Evolutionary conservation across 2,888 invertebrate species (phyloP).

Genomic region (Chymomyza procnemis): DNA sequence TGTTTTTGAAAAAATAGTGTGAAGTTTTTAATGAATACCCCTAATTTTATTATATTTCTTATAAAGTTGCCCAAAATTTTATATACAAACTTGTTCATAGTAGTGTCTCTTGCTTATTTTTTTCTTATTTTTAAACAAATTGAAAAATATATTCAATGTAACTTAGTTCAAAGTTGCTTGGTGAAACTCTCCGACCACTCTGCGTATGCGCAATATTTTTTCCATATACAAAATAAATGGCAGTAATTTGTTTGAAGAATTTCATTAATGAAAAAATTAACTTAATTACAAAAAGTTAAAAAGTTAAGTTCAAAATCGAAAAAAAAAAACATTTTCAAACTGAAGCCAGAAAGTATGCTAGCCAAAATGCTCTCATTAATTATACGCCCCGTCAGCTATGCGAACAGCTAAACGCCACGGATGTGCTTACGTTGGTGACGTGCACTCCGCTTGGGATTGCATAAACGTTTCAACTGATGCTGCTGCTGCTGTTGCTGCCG

Average conservation of each 20-base stretch:
- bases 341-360: conserved; percentile 29
- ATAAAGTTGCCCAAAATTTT: conserved; percentile 9
- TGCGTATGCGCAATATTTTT: conserved; percentile 37
- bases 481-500: neutral
- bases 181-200: conserved; percentile 48
- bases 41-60: conserved; percentile 8
- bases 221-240: neutral
- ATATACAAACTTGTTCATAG: conserved; percentile 44
- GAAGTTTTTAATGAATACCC: conserved; percentile 17
- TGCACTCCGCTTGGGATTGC: conserved; percentile 41
- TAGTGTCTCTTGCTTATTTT: conserved; percentile 8
- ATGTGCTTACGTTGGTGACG: conserved; percentile 56
- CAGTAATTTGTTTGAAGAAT: neutral
- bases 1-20: neutral
- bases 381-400: conserved; percentile 47
- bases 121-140: conserved; percentile 38
- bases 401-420: conserved; percentile 25
- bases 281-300: conserved; percentile 55
- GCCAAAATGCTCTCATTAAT: conserved; percentile 55
- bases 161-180: conserved; percentile 18
- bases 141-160: conserved; percentile 20
- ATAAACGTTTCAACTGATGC: neutral
- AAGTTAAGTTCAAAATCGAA: neutral
- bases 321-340: neutral
- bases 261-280: conserved; percentile 59